These are phyloP conservation scores for Tenualosa thibaudeaui DNA, from an alignment of 2,797 vertebrate genomes.

Conservation along the genomic window DNA sequence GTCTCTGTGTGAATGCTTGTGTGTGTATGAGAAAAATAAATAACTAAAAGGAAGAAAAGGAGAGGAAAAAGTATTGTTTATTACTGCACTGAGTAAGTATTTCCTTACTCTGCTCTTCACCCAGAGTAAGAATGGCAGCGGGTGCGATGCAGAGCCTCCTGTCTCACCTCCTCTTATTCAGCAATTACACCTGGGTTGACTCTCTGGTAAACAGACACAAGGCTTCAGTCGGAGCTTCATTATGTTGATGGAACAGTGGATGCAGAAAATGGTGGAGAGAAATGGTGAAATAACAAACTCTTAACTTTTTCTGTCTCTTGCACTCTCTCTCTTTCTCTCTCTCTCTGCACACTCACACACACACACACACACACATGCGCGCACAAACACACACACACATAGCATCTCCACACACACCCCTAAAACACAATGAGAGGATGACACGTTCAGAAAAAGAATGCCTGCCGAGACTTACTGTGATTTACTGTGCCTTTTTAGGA, in stretches of 20 bases:
- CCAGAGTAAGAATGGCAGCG: not conserved
- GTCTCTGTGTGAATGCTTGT: not conserved
- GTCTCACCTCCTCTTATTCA: not conserved
- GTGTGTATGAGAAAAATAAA: not conserved
- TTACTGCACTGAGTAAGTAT: not conserved
- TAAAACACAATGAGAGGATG: slow-evolving; percentile 46
- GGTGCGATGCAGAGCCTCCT: not conserved
- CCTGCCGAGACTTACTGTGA: not conserved
- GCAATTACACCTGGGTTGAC: not conserved
- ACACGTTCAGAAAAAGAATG: not conserved
- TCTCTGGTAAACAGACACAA: not conserved
- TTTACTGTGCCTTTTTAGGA: not conserved
- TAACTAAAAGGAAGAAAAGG: not conserved
- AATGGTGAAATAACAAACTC: not conserved
- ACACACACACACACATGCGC: not conserved
- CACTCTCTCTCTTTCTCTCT: not conserved
- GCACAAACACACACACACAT: not conserved
- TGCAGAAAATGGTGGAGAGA: not conserved
- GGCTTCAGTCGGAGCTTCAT: not conserved
- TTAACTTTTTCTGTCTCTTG: not conserved
- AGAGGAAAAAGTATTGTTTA: not conserved
- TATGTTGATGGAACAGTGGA: not conserved
- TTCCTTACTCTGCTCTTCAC: not conserved
- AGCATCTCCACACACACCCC: too few species aligned
- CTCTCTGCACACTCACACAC: not conserved